Evolutionary conservation across 2,797 vertebrate species (phyloP).

Genomic region (Karalla daura): DNA sequence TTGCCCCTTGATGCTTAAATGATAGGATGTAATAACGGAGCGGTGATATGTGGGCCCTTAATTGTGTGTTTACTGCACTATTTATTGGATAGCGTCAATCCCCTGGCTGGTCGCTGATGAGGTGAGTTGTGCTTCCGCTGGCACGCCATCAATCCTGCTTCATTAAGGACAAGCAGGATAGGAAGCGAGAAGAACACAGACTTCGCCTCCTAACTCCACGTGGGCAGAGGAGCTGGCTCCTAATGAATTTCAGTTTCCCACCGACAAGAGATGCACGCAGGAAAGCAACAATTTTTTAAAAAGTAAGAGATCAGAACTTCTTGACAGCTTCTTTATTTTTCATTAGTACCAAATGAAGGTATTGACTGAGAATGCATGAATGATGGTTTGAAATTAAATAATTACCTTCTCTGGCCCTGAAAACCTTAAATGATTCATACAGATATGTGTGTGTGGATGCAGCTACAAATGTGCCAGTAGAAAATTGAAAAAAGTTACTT

Average conservation of each 20-base stretch:
- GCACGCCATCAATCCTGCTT: slow-evolving; percentile 78
- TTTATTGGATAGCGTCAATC: slow-evolving; percentile 77
- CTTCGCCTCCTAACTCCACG: slow-evolving; percentile 59
- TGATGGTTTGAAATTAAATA: neutral
- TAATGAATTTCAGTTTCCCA: slow-evolving; percentile 67
- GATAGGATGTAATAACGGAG: slow-evolving; percentile 78
- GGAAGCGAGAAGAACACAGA: slow-evolving; percentile 61
- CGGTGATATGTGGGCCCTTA: slow-evolving; percentile 75
- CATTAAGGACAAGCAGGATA: slow-evolving; percentile 69
- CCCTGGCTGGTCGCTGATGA: slow-evolving; percentile 75
- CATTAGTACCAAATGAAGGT: slow-evolving; percentile 3
- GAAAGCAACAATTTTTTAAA: slow-evolving; percentile 35
- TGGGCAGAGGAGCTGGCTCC: slow-evolving; percentile 57
- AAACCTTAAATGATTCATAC: neutral
- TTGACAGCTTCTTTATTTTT: slow-evolving; percentile 12
- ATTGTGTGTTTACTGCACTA: slow-evolving; percentile 82
- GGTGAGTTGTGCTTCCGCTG: slow-evolving; percentile 70
- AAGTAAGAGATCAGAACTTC: slow-evolving; percentile 32
- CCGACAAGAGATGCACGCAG: slow-evolving; percentile 44
- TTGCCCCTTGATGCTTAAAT: slow-evolving; percentile 76
- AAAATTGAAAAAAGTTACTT: neutral
- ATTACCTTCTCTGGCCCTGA: neutral
- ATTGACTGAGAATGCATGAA: neutral
- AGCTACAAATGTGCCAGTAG: neutral
- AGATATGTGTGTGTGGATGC: neutral